phyloP scores from a whole-genome alignment of 2,888 invertebrate genomes.

The Drosophila flavopinicola region DNA sequence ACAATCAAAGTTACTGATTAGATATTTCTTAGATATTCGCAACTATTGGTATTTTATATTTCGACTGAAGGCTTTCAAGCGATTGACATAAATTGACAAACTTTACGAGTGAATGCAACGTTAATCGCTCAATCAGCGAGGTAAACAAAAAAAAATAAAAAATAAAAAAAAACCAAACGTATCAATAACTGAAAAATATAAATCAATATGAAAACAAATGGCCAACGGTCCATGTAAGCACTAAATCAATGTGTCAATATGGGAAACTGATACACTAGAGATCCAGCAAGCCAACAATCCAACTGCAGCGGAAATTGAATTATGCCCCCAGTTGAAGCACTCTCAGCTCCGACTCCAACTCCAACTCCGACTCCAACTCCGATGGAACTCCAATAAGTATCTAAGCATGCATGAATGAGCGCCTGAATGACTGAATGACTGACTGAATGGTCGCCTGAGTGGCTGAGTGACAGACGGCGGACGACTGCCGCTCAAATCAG shows the following conservation, averaged over 20 bases:
- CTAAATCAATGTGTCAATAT: conserved; percentile 80
- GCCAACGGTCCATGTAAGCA: conserved; percentile 73
- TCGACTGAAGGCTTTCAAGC: conserved; percentile 69
- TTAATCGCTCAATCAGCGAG: conserved; percentile 71
- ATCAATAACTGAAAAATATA: conserved; percentile 75
- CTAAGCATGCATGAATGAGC: conserved; percentile 75
- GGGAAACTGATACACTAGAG: conserved; percentile 72
- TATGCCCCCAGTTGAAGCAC: conserved; percentile 58
- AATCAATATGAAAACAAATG: conserved; percentile 77
- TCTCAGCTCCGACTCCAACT: conserved; percentile 18
- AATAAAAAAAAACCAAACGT: conserved; percentile 33
- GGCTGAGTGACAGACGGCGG: conserved; percentile 67
- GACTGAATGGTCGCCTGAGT: conserved; percentile 55
- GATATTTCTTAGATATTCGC: neutral
- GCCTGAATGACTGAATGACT: conserved; percentile 50
- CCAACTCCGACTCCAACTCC: conserved; percentile 24
- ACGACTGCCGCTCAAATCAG: conserved; percentile 70
- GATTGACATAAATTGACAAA: conserved; percentile 73
- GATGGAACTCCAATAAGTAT: conserved; percentile 49
- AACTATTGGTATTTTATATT: conserved; percentile 8
- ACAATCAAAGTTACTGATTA: too few relatives aligned
- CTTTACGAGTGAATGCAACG: conserved; percentile 49
- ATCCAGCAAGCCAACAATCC: conserved; percentile 30
- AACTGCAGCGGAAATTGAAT: conserved; percentile 72
- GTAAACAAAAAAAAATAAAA: conserved; percentile 3